phyloP scores from a whole-genome alignment of 2,888 invertebrate genomes.

The Cecidostiba fungosa region DNA sequence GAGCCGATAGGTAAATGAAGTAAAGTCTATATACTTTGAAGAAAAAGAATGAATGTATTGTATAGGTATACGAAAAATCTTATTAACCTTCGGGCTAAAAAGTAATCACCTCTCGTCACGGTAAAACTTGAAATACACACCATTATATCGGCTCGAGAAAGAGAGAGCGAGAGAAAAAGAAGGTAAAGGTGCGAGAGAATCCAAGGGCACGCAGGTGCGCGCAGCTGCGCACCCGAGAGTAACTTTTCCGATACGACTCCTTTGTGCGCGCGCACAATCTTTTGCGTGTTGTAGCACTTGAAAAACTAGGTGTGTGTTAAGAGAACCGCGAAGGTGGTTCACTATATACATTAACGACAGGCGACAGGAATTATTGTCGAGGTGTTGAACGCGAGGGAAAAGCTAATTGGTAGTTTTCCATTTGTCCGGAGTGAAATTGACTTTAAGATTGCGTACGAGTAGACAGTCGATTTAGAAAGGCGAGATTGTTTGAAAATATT shows the following conservation, averaged over 20 bases:
- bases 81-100: slow-evolving; percentile 5
- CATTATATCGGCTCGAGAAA: background rate
- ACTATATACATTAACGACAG: background rate
- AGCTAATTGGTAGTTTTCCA: background rate
- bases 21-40: background rate
- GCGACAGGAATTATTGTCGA: background rate
- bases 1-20: slow-evolving; percentile 10
- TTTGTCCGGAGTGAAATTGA: background rate
- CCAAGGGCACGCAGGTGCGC: slow-evolving; percentile 46
- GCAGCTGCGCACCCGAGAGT: slow-evolving; percentile 22
- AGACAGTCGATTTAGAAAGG: background rate
- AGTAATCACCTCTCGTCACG: background rate
- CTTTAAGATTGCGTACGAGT: background rate
- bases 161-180: background rate
- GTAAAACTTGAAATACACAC: background rate
- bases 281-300: background rate
- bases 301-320: slow-evolving; percentile 2
- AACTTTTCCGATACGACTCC: slow-evolving; percentile 29
- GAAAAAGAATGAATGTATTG: background rate
- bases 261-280: background rate
- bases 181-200: background rate
- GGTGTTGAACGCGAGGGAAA: background rate
- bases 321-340: background rate
- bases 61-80: background rate
- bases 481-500: background rate